Conservation (phyloP, 2,888 invertebrate genomes). For the Candidula unifasciata region DNA sequence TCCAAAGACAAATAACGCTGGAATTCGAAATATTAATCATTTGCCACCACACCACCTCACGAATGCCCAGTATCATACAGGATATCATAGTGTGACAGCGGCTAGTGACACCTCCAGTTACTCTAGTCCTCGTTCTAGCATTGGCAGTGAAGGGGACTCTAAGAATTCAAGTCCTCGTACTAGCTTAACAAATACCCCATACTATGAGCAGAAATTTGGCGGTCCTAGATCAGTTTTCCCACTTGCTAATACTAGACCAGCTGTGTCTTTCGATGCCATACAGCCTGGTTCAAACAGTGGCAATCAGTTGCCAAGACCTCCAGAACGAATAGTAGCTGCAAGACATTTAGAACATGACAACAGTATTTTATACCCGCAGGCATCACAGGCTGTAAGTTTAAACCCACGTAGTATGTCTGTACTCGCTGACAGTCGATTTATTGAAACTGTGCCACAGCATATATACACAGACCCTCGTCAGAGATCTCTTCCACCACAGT, state of each 20-base stretch:
- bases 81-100: constrained; percentile 41
- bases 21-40: constrained; percentile 39
- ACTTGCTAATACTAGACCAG: constrained; percentile 71
- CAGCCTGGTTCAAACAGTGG: constrained; percentile 78
- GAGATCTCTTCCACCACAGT: constrained; percentile 62
- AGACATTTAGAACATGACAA: constrained; percentile 50
- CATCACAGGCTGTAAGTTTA: constrained; percentile 56
- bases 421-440: constrained; percentile 67
- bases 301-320: constrained; percentile 71
- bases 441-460: constrained; percentile 65
- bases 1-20: constrained; percentile 55
- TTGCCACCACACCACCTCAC: constrained; percentile 48
- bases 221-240: constrained; percentile 66
- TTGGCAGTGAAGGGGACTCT: constrained; percentile 72
- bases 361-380: background rate
- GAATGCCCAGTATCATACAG: constrained; percentile 56
- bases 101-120: constrained; percentile 55
- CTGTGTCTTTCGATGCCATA: constrained; percentile 78
- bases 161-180: constrained; percentile 72
- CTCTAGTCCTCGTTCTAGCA: constrained; percentile 77
- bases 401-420: constrained; percentile 56
- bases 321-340: constrained; percentile 58
- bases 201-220: constrained; percentile 65
- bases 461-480: constrained; percentile 66
- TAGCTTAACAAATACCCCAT: constrained; percentile 66